Evolutionary conservation across 2,888 invertebrate genomes (phyloP), one percentile per base, ranked within the genome.

Genomic region (Malacosoma neustria): DNA sequence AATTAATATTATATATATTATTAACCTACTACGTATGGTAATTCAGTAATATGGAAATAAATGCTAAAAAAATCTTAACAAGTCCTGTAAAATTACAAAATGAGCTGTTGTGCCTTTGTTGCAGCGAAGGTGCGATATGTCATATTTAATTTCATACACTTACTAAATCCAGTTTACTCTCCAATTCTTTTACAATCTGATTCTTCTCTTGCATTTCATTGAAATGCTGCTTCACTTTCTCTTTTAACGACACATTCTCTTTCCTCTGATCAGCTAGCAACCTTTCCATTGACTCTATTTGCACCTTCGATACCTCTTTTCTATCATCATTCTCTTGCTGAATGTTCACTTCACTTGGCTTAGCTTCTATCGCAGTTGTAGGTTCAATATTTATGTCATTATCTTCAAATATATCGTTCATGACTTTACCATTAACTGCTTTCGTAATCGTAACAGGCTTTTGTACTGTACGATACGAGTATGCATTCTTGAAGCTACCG

Each of bases 131-230:
- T n/a, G n/a, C n/a, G n/a, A n/a, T n/a, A n/a, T n/a, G n/a, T n/a
- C n/a, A n/a, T n/a, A n/a, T n/a, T n/a, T n/a, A n/a, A n/a, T n/a
- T n/a, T n/a, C n/a, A n/a, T 4, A 29, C 13, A 22, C 69, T 63
- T 56, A 88, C 88, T 67, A 68, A 48, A 49, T 88, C 87, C 32
- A 88, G 54, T 60, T 87, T 88, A n/a, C 46, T 44, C 46, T 88
- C 87, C 15, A 87, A 52, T 6, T 87, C 87, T 43, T 80, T 86
- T 13, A 74, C 79, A 0, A 52, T 65, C 3, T 65, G 59, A 39
- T 86, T 85, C 44, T 72, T 86, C 11, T 69, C 68, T 12, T 71
- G 66, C 7, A 79, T 14, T 29, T 82, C 77, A 39, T 84, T 77
- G 0, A 61, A 49, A 12, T 82, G 81, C 37, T 72, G 74, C 39